A percentile compares a stretch with the other conserved stretches of the same genome.
Conservation (phyloP, 2,888 invertebrate species). For the Lasioglossum marginatum region DNA sequence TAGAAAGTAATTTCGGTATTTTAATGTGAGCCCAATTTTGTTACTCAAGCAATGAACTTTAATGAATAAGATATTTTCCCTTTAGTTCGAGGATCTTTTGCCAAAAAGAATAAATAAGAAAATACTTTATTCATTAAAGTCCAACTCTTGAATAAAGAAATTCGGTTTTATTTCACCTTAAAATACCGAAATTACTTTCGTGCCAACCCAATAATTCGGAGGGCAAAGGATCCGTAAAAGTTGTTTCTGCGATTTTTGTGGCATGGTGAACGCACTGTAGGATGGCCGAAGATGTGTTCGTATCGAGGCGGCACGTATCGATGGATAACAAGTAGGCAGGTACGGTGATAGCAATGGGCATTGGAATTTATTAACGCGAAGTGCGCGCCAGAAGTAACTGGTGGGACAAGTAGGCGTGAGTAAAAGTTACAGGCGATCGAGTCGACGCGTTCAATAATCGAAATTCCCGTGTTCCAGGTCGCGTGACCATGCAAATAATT, state of each 20-base stretch:
- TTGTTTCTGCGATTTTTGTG: background rate
- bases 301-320: background rate
- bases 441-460: conserved; percentile 48
- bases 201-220: no score
- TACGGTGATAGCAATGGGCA: background rate
- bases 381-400: conserved; percentile 6
- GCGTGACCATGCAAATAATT: conserved; percentile 66
- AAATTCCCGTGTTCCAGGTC: conserved; percentile 59
- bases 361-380: conserved; percentile 13
- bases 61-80: no score
- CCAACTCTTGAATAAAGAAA: no score
- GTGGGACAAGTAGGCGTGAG: conserved; percentile 6
- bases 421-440: conserved; percentile 44
- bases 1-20: no score
- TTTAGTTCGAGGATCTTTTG: no score
- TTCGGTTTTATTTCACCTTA: no score
- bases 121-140: no score
- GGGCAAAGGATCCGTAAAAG: no score
- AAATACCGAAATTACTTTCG: no score
- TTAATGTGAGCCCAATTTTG: no score
- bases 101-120: no score
- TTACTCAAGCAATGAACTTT: no score
- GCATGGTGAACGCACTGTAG: background rate
- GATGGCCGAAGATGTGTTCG: background rate
- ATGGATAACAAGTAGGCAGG: background rate